phyloP scores from a whole-genome alignment of 1,140 invertebrate genomes.

The Lasioglossum baleicum region DNA sequence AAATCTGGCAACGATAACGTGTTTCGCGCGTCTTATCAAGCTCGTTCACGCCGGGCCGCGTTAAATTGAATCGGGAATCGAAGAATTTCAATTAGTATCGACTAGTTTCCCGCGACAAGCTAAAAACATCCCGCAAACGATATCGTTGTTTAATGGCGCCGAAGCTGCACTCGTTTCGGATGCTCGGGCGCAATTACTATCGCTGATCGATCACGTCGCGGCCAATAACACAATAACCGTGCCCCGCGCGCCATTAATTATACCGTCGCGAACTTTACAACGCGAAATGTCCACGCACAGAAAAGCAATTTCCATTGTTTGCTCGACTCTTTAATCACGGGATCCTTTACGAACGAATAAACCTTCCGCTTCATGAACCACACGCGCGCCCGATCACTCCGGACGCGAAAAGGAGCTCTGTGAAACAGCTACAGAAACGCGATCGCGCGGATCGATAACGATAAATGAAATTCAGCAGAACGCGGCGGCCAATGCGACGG shows the following conservation, averaged over 20 bases:
- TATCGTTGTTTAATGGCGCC: not conserved
- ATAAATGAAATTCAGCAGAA: not conserved
- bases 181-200: constrained; percentile 21
- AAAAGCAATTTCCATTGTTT: constrained; percentile 48
- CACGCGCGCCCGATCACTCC: too few species aligned
- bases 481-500: not conserved
- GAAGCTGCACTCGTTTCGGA: constrained; percentile 5
- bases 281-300: constrained; percentile 19
- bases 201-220: constrained; percentile 35
- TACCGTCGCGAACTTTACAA: constrained; percentile 17
- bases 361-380: constrained; percentile 15
- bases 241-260: constrained; percentile 37
- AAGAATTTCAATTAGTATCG: constrained; percentile 2
- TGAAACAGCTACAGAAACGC: not conserved
- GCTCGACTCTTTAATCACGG: constrained; percentile 35
- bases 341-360: constrained; percentile 36
- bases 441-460: constrained; percentile 15
- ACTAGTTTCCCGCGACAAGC: not conserved
- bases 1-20: too few species aligned
- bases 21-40: too few species aligned
- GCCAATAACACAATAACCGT: constrained; percentile 44
- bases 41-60: too few species aligned
- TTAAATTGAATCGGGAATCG: not conserved
- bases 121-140: not conserved
- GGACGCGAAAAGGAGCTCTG: not conserved